Conservation (phyloP, 2,888 invertebrate genomes). For the Latrodectus hesperus region DNA sequence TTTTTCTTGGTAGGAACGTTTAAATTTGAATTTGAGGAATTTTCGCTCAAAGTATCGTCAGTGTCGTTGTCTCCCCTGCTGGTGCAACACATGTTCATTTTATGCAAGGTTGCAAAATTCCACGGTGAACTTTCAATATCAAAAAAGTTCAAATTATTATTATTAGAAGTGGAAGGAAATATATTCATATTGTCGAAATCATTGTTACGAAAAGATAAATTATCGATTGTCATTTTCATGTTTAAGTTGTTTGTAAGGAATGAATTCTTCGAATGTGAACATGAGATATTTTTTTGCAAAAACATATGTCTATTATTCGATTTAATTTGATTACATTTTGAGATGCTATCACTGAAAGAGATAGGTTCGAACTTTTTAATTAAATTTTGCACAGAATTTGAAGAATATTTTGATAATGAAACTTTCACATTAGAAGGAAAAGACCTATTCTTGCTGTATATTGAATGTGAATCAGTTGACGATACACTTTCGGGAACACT, state of each 20-base stretch:
- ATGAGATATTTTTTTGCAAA: not conserved
- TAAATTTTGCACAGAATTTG: constrained; percentile 57
- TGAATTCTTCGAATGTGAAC: not conserved
- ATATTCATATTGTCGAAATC: not conserved
- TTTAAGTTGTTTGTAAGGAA: not conserved
- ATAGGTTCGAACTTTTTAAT: constrained; percentile 38
- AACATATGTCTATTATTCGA: no score
- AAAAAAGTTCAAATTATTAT: not conserved
- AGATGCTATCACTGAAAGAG: not conserved
- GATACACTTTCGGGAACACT: constrained; percentile 48
- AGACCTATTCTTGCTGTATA: not conserved
- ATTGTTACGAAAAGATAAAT: not conserved
- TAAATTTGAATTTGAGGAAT: not conserved
- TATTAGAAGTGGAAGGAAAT: no score
- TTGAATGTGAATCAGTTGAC: not conserved
- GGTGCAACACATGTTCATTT: not conserved
- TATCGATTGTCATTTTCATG: not conserved
- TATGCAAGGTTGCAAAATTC: not conserved
- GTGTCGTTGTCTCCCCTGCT: not conserved
- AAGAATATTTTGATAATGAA: not conserved
- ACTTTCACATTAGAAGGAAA: not conserved
- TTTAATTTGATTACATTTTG: not conserved
- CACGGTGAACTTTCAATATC: not conserved
- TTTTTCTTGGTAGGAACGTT: no score
- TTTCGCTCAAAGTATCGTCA: not conserved